Evolutionary conservation across 2,797 vertebrate species (phyloP).

Genomic region (Rhynchonycteris naso): DNA sequence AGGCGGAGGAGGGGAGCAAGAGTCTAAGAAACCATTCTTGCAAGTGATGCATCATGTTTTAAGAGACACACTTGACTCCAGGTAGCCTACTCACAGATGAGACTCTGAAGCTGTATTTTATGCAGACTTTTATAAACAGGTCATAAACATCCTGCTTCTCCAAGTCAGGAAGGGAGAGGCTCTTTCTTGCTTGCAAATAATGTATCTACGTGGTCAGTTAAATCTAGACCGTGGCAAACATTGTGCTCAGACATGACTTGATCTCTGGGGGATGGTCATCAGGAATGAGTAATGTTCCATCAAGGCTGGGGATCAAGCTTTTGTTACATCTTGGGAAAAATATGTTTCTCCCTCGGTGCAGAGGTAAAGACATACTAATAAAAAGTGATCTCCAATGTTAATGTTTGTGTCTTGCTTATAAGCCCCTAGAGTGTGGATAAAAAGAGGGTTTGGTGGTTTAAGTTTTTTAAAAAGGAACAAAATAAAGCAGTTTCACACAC

Average conservation of each 20-base stretch:
- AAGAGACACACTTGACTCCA: constrained; percentile 83
- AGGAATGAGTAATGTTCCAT: background rate
- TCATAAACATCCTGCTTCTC: constrained; percentile 73
- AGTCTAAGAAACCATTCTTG: constrained; percentile 65
- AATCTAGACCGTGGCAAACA: constrained; percentile 51
- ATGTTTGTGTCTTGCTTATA: background rate
- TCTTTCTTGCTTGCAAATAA: background rate
- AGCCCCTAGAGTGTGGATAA: background rate
- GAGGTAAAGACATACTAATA: constrained; percentile 29
- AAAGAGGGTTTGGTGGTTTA: constrained; percentile 26
- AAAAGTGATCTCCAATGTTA: background rate
- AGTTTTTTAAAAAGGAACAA: background rate
- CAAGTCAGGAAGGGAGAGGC: constrained; percentile 54
- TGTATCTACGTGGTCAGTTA: constrained; percentile 57
- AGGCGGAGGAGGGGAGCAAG: background rate
- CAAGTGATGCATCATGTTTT: constrained; percentile 83
- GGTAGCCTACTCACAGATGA: constrained; percentile 75
- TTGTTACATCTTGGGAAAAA: constrained; percentile 23
- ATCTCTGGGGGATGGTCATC: constrained; percentile 40
- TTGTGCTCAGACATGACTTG: constrained; percentile 28
- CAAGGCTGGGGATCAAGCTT: background rate
- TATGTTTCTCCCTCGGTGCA: background rate
- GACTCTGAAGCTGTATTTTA: constrained; percentile 76
- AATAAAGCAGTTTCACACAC: background rate
- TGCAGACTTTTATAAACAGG: constrained; percentile 79